Evolutionary conservation across 2,113 vertebrate genomes (phyloP).

Genomic region (Typhlomys cinereus): DNA sequence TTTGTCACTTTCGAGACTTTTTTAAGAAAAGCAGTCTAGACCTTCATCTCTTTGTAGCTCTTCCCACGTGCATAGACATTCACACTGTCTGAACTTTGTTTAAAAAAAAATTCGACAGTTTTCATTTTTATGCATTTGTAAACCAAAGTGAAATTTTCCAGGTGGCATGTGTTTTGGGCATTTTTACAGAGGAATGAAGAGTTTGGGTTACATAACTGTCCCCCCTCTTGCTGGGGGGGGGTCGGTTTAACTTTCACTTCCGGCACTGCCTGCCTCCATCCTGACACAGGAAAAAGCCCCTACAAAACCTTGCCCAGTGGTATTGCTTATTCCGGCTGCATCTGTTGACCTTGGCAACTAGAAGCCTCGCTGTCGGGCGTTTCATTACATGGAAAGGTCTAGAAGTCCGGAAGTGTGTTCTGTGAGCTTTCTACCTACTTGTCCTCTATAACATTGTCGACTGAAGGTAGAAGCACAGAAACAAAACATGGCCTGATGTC

Average conservation of each 20-base stretch:
- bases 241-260: background rate
- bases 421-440: slow-evolving; percentile 27
- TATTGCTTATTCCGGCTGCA: background rate
- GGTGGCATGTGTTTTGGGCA: background rate
- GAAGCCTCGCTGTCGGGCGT: background rate
- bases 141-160: background rate
- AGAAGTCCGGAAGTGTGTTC: background rate
- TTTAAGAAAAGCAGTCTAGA: no score
- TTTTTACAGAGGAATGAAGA: background rate
- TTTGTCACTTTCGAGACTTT: slow-evolving; percentile 54
- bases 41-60: slow-evolving; percentile 14
- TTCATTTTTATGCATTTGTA: slow-evolving; percentile 10
- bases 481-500: background rate
- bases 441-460: background rate
- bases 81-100: background rate
- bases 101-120: background rate
- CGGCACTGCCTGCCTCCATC: background rate
- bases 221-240: background rate
- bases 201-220: background rate
- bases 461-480: background rate
- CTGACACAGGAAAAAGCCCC: background rate
- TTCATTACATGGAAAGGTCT: background rate
- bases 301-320: background rate
- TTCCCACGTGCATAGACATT: background rate
- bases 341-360: background rate